Percentiles rank a stretch among this genome's conserved stretches.
Evolutionary conservation across 2,113 vertebrate genomes (phyloP).

Genomic region (Semnornis frantzii): DNA sequence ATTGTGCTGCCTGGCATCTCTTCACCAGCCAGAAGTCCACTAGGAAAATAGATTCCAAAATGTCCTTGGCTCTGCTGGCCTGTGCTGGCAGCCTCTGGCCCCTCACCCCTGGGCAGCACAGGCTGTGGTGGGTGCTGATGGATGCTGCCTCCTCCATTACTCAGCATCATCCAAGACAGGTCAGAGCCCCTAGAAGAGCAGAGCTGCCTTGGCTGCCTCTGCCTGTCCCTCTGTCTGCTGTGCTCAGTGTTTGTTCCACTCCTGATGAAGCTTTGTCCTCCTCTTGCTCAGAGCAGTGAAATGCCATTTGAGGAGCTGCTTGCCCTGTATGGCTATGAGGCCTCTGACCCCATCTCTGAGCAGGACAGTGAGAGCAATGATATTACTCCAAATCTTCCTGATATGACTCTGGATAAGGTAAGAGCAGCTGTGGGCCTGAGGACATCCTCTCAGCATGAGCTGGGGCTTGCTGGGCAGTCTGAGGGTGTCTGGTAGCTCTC

Average conservation of each 20-base stretch:
- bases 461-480: neutral
- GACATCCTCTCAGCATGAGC: neutral
- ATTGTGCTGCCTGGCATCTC: neutral
- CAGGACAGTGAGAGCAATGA: conserved; percentile 84
- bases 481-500: neutral
- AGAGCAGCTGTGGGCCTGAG: neutral
- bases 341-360: conserved; percentile 82
- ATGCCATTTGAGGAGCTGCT: conserved; percentile 92
- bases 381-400: conserved; percentile 79
- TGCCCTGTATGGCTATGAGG: conserved; percentile 90
- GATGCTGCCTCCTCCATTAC: rapidly evolving
- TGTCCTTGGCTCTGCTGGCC: neutral
- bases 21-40: neutral
- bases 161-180: rapidly evolving
- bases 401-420: conserved; percentile 92
- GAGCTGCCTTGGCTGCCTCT: neutral
- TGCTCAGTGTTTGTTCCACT: neutral
- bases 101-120: neutral
- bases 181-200: neutral
- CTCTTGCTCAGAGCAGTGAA: conserved; percentile 82
- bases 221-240: neutral
- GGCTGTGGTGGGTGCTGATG: neutral
- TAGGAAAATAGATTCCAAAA: neutral
- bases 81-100: neutral
- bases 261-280: conserved; percentile 42